Conservation (phyloP, 2,888 invertebrate genomes). For the Leptarthrus brevirostris region DNA sequence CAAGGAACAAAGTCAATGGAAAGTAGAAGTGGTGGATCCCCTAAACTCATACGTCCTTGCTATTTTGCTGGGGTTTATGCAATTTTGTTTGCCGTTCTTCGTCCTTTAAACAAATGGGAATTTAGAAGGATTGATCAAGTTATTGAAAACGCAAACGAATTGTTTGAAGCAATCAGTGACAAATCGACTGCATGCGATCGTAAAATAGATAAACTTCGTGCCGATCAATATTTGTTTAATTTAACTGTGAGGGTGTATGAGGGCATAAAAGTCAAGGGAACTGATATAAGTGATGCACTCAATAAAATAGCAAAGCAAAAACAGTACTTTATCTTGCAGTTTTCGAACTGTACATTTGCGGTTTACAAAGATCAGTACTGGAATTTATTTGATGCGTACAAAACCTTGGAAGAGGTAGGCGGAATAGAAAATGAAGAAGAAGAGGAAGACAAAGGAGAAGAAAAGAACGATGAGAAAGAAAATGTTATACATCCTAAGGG, state of each 20-base stretch:
- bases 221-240: conserved; percentile 75
- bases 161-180: conserved; percentile 71
- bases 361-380: conserved; percentile 71
- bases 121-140: conserved; percentile 72
- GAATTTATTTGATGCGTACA: conserved; percentile 75
- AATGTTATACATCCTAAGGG: conserved; percentile 50
- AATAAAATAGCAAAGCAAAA: conserved; percentile 59
- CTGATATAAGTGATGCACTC: conserved; percentile 58
- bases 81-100: conserved; percentile 72
- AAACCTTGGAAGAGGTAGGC: conserved; percentile 62
- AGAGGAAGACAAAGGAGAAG: conserved; percentile 44
- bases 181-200: conserved; percentile 71
- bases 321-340: conserved; percentile 72
- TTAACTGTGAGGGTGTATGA: conserved; percentile 61
- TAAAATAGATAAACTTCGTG: conserved; percentile 72
- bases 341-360: conserved; percentile 70
- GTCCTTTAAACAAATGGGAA: conserved; percentile 74
- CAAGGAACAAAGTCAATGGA: conserved; percentile 71
- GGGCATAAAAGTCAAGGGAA: conserved; percentile 57
- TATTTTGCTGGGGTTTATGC: conserved; percentile 75
- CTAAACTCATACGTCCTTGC: conserved; percentile 67
- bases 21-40: conserved; percentile 59
- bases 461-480: no score
- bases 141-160: conserved; percentile 72
- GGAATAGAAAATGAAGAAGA: no score